Base-by-base conservation (phyloP, 2,113 vertebrate species). In the Prionailurus viverrinus region DNA sequence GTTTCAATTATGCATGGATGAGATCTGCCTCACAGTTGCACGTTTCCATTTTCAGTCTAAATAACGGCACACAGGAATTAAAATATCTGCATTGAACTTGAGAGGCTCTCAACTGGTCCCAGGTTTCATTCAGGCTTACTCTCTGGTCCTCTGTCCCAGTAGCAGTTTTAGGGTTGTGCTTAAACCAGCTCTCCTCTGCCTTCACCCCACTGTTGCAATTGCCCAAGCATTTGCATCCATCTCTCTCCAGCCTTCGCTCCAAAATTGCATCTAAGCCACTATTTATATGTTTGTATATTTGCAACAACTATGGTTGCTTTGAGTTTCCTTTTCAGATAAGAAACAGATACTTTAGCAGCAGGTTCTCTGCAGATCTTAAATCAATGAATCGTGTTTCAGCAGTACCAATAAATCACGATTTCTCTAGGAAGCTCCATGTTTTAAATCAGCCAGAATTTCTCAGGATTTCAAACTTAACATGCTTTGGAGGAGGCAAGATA, bases 1-100 rank as follows among this genome's bases (percentile, higher is more conserved):
- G 94, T 95, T 98, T 99, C 98, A 99, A 98, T 99, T 99, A 99
- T 99, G 98, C 97, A 99, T 98, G 98, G 99, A 98, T 96, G 95
- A 97, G 97, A 97, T 98, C 95, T 95, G 97, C 98, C 97, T 98
- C 98, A 97, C 97, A 98, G 97, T 96, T 66, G 69, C 95, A 92
- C 25, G 71, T 97, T 98, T 98, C 97, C 97, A 97, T 98, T 98
- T 98, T 97, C 98, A 93, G 97, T 97, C 98, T 98, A 98, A 98
- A 97, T 95, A 98, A 97, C 98, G 97, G 97, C 97, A 94, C 97
- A 97, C 93, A 79, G 96, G 92, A 98, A 98, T 41, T 55, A 97
- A 98, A 98, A 95, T 98, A 98, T 98, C 98, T 98, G 97, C 78
- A 97, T 98, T 98, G 98, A 98, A 98, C 97, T 98, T 97, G 96